Conservation (phyloP, 2,113 vertebrate species). For the Rattus norvegicus region GRCr8 NC_086027.1:35429001-35429500, state of each 20-base stretch:
- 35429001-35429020: background rate
- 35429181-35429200: background rate
- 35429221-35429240: background rate
- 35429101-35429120: background rate
- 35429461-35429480: background rate
- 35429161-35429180: background rate
- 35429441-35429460: background rate
- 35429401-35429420: background rate
- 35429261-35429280: background rate
- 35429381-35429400: background rate
- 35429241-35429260: background rate
- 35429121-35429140: background rate
- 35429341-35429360: background rate
- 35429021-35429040: background rate
- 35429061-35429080: background rate
- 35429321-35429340: background rate
- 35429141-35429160: background rate
- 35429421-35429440: background rate
- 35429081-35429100: background rate
- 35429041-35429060: background rate
- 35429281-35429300: background rate
- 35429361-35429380: background rate
- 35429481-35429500: too few species aligned
- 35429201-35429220: background rate
- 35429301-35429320: fast-evolving